Conservation (phyloP, 2,888 invertebrate species). For the Dicyrtomina minuta region DNA sequence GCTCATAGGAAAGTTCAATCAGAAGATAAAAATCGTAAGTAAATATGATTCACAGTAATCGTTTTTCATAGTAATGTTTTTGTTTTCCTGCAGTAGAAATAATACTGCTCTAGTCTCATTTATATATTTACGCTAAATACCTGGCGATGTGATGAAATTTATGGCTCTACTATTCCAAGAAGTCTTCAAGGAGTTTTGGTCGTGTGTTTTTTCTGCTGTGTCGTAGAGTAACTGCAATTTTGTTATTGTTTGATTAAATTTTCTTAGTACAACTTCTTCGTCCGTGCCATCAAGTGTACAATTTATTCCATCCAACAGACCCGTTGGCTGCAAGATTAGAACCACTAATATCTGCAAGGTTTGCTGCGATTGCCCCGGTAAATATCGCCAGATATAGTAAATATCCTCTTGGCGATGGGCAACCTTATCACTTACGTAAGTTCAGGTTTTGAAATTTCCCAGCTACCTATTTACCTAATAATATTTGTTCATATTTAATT, state of each 20-base stretch:
- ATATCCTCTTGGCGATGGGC: constrained; percentile 95
- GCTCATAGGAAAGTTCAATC: constrained; percentile 82
- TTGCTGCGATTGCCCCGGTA: constrained; percentile 86
- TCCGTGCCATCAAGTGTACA: constrained; percentile 93
- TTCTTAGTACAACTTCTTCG: constrained; percentile 61
- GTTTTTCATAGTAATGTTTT: not conserved
- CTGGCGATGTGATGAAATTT: too few species aligned
- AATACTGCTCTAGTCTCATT: too few species aligned
- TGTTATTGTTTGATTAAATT: not conserved
- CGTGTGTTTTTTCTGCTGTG: not conserved
- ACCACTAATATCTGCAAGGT: constrained; percentile 83
- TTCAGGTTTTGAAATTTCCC: constrained; percentile 52
- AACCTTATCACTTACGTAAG: constrained; percentile 87
- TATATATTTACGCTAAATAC: too few species aligned
- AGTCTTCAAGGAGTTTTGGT: not conserved
- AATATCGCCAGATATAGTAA: constrained; percentile 96
- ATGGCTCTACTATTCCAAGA: too few species aligned
- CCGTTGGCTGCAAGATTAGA: constrained; percentile 90
- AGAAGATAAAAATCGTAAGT: constrained; percentile 72
- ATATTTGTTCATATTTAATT: not conserved
- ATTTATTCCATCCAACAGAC: constrained; percentile 97
- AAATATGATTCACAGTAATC: too few species aligned
- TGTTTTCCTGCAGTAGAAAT: too few species aligned
- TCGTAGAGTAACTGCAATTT: too few species aligned
- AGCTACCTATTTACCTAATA: not conserved